These are phyloP conservation scores for Amphipoea lucens DNA, from an alignment of 2,888 invertebrate genomes.

Conservation along the genomic window DNA sequence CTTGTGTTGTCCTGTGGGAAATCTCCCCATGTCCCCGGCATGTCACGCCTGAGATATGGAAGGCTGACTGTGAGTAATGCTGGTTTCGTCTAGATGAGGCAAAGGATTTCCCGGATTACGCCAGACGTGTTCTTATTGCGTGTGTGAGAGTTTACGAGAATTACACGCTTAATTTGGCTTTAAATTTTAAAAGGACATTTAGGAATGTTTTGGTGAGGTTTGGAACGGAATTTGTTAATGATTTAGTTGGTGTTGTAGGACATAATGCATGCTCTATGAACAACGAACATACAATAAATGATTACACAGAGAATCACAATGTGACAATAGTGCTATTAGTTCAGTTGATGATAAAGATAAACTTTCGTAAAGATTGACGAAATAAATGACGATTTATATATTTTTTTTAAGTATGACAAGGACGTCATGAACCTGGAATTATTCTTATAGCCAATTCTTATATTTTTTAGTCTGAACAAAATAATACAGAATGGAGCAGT, in stretches of 20 bases:
- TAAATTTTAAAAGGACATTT: slow-evolving; percentile 28
- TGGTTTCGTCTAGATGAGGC: slow-evolving; percentile 61
- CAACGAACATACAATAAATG: not conserved
- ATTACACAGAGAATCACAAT: not conserved
- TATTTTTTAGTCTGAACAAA: not conserved
- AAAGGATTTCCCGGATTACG: slow-evolving; percentile 63
- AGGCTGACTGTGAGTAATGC: slow-evolving; percentile 66
- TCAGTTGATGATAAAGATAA: not conserved
- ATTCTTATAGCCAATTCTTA: too few species aligned
- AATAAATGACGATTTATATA: not conserved
- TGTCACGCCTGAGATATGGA: slow-evolving; percentile 71
- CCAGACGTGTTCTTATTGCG: slow-evolving; percentile 49
- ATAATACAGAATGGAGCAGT: not conserved
- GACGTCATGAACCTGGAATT: not conserved
- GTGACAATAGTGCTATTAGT: not conserved
- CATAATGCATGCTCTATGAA: not conserved
- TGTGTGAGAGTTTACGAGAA: slow-evolving; percentile 41
- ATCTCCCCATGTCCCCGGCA: slow-evolving; percentile 68
- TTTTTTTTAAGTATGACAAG: not conserved
- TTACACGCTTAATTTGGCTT: slow-evolving; percentile 42
- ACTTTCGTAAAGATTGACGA: not conserved
- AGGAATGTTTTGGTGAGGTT: slow-evolving; percentile 18
- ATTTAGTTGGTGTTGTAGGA: not conserved
- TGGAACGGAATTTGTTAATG: slow-evolving; percentile 14
- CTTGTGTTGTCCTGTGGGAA: slow-evolving; percentile 73